A percentile compares a stretch with the other conserved stretches of the same genome.
These are phyloP conservation scores for Chaetodon auriga DNA, from an alignment of 2,113 vertebrate genomes.

Conservation along the genomic window DNA sequence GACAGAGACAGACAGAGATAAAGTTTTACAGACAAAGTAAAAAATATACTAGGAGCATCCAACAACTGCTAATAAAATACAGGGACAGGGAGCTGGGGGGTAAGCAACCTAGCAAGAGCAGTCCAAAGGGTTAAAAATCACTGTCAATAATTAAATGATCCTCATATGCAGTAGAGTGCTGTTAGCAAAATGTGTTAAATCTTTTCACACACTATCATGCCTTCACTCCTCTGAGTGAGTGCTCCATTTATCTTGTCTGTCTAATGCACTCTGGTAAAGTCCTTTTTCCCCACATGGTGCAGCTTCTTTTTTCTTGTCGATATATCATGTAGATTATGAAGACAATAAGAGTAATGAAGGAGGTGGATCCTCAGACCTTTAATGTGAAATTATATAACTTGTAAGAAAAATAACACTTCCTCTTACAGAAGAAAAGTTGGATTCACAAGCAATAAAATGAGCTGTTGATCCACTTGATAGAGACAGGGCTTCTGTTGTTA, in stretches of 20 bases:
- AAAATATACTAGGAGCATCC: neutral
- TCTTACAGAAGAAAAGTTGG: neutral
- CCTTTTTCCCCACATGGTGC: neutral
- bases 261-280: slow-evolving; percentile 10
- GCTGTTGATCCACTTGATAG: neutral
- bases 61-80: neutral
- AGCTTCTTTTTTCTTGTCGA: neutral
- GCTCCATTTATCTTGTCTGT: slow-evolving; percentile 5
- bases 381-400: neutral
- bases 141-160: slow-evolving; percentile 2
- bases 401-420: neutral
- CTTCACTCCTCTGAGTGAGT: neutral
- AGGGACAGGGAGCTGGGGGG: neutral
- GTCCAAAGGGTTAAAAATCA: slow-evolving; percentile 4
- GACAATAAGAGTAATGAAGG: neutral
- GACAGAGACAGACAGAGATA: neutral
- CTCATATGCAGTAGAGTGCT: neutral
- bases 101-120: neutral
- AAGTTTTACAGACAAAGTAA: neutral
- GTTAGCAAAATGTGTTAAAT: neutral
- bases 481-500: neutral
- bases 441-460: neutral
- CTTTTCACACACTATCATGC: neutral
- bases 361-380: neutral
- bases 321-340: neutral